Evolutionary conservation across 2,113 vertebrate genomes (phyloP).

Genomic region (Atractosteus spatula): DNA sequence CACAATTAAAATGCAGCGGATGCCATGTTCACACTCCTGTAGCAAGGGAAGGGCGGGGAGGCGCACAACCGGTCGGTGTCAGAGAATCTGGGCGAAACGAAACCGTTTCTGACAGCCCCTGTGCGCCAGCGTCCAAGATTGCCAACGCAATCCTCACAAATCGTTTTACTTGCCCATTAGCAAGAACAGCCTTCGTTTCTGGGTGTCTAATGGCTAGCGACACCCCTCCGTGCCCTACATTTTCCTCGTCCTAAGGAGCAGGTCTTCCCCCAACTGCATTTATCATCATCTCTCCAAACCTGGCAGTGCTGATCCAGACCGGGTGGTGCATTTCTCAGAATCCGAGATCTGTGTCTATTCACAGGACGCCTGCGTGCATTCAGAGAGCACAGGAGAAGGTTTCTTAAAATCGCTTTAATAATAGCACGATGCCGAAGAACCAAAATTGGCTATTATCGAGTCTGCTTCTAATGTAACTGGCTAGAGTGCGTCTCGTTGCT

Average conservation of each 20-base stretch:
- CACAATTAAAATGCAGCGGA: constrained; percentile 19
- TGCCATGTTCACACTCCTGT: constrained; percentile 27
- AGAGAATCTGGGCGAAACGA: background rate
- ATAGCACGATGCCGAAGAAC: constrained; percentile 35
- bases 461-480: constrained; percentile 20
- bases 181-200: background rate
- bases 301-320: constrained; percentile 44
- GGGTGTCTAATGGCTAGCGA: background rate
- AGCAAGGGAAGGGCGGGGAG: constrained; percentile 6
- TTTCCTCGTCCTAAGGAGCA: constrained; percentile 55
- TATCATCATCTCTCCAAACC: constrained; percentile 38
- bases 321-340: constrained; percentile 35
- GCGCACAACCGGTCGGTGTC: constrained; percentile 10
- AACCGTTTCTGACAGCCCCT: background rate
- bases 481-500: constrained; percentile 38
- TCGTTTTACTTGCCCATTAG: background rate
- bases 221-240: constrained; percentile 36
- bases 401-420: background rate
- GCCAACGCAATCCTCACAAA: background rate
- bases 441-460: constrained; percentile 16
- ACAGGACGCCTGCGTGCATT: background rate
- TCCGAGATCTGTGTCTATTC: constrained; percentile 8
- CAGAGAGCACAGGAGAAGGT: background rate
- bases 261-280: constrained; percentile 58
- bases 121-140: background rate